Evolutionary conservation across 92 coral and sea anemone genomes (phyloP).

Genomic region (Diadumene lineata): DNA sequence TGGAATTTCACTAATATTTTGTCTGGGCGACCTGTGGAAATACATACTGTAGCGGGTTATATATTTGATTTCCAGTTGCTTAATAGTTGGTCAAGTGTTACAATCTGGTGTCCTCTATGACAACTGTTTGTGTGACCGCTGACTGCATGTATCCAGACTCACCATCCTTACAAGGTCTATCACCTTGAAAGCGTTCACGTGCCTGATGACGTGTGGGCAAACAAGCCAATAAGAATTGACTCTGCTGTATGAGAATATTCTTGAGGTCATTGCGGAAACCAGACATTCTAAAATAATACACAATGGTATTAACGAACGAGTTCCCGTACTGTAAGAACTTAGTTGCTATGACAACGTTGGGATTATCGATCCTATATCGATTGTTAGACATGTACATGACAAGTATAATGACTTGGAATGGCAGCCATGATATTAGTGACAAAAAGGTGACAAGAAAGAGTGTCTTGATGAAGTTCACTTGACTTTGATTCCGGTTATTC

Average conservation of each 20-base stretch:
- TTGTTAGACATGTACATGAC: conserved; percentile 39
- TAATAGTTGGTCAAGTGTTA: no score
- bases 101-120: conserved; percentile 17
- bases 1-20: no score
- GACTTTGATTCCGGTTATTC: conserved; percentile 13
- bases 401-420: conserved; percentile 52
- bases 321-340: conserved; percentile 60
- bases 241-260: background rate
- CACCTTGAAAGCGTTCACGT: conserved; percentile 15
- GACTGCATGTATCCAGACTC: conserved; percentile 3
- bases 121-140: background rate
- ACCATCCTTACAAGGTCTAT: background rate
- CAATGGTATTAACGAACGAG: conserved; percentile 57
- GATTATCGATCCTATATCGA: background rate
- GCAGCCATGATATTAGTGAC: conserved; percentile 56
- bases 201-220: background rate
- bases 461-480: conserved; percentile 22
- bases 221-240: background rate
- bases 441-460: conserved; percentile 41
- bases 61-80: background rate
- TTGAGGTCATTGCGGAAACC: conserved; percentile 42
- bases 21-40: no score
- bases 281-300: conserved; percentile 52
- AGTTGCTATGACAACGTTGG: conserved; percentile 25
- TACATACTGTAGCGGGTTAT: background rate